Conservation (phyloP, 2,888 invertebrate species). For the Lasioglossum leucozonium region DNA sequence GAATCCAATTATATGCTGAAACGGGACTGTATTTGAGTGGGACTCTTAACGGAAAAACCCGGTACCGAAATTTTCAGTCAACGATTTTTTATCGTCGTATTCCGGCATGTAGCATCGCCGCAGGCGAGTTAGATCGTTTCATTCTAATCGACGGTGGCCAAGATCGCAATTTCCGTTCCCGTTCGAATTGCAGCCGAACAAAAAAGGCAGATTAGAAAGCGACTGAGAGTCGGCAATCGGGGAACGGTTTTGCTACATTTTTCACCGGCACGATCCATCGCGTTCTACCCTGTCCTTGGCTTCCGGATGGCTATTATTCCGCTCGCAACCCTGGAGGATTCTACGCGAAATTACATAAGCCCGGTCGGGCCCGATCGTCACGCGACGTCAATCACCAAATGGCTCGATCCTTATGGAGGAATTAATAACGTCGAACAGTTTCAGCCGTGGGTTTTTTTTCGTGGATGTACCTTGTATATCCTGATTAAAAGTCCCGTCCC, state of each 20-base stretch:
- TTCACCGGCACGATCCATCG: conserved; percentile 2
- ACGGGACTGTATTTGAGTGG: too few relatives aligned
- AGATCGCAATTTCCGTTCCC: conserved; percentile 8
- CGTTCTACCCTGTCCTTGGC: conserved; percentile 43
- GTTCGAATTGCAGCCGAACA: background rate
- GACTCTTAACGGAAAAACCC: too few relatives aligned
- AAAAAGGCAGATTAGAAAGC: conserved; percentile 2
- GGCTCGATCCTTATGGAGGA: conserved; percentile 64
- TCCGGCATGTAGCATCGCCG: too few relatives aligned
- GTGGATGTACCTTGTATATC: conserved; percentile 37
- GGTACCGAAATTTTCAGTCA: too few relatives aligned
- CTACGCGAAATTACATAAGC: conserved; percentile 66
- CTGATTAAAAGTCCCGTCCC: conserved; percentile 2
- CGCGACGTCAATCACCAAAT: conserved; percentile 79
- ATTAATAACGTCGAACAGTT: conserved; percentile 61
- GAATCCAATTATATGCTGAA: too few relatives aligned
- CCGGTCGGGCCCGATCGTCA: conserved; percentile 60
- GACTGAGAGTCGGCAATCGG: background rate
- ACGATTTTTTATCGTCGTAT: too few relatives aligned
- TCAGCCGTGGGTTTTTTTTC: conserved; percentile 17
- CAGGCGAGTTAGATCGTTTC: background rate
- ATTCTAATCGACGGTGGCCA: background rate
- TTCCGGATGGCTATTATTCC: conserved; percentile 49
- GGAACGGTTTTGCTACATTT: background rate
- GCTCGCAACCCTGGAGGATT: conserved; percentile 58